These are phyloP conservation scores for Ptychoptera contaminata DNA, from an alignment of 2,888 invertebrate species.

Conservation along the genomic window DNA sequence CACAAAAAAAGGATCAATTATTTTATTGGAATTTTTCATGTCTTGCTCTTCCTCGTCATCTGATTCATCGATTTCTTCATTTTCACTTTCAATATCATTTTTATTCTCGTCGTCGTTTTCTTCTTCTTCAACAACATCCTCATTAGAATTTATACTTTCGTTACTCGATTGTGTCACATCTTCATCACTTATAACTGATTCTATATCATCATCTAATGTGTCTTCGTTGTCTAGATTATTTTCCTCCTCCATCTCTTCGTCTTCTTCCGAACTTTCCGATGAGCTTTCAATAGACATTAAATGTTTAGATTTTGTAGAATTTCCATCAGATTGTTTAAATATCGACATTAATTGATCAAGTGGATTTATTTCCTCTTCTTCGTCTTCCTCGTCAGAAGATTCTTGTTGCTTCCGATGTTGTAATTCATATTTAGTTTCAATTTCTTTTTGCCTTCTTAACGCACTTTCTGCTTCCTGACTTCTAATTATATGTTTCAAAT, in stretches of 20 bases:
- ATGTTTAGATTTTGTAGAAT: conserved; percentile 11
- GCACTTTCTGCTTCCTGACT: conserved; percentile 22
- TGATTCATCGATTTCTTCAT: conserved; percentile 12
- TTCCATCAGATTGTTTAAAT: conserved; percentile 19
- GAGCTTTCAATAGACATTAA: conserved; percentile 26
- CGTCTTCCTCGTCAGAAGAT: conserved; percentile 22
- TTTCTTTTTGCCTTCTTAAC: conserved; percentile 15
- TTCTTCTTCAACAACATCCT: conserved; percentile 9
- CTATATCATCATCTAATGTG: conserved; percentile 6
- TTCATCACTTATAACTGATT: background rate
- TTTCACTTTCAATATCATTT: conserved; percentile 9
- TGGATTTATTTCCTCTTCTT: conserved; percentile 36
- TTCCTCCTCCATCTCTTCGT: conserved; percentile 11
- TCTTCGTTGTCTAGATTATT: conserved; percentile 9
- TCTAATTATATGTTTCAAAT: conserved; percentile 20
- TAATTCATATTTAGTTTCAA: conserved; percentile 13
- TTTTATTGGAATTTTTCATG: conserved; percentile 6
- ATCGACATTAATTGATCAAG: conserved; percentile 37
- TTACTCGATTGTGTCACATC: background rate
- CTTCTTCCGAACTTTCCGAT: conserved; percentile 16
- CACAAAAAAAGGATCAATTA: conserved; percentile 43
- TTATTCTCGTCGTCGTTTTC: conserved; percentile 17
- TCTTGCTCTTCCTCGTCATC: conserved; percentile 8
- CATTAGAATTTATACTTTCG: background rate
- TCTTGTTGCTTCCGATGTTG: background rate